Evolutionary conservation across 2,888 invertebrate species (phyloP).

Genomic region (Blastobasis lacticolella): DNA sequence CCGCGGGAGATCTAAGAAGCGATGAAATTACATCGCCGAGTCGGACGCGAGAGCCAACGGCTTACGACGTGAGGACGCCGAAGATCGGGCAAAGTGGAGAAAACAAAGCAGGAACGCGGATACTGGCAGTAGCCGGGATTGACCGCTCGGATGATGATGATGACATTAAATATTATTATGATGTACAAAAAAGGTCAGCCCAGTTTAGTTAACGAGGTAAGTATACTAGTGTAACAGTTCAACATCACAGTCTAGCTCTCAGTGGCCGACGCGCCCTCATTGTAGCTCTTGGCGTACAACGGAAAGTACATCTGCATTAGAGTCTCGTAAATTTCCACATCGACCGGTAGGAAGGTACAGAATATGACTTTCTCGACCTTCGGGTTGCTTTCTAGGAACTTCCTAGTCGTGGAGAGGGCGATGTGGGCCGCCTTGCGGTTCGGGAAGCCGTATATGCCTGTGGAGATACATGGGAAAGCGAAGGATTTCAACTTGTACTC

Average conservation of each 20-base stretch:
- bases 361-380: conserved; percentile 84
- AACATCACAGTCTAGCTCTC: conserved; percentile 6
- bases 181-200: no score
- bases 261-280: conserved; percentile 25
- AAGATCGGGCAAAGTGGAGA: no score
- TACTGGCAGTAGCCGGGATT: no score
- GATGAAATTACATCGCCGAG: no score
- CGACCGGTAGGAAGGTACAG: conserved; percentile 83
- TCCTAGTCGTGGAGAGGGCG: conserved; percentile 78
- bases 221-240: no score
- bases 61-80: no score
- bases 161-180: no score
- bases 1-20: no score
- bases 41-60: no score
- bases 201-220: no score
- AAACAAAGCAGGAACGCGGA: no score
- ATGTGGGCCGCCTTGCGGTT: conserved; percentile 84
- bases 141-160: no score
- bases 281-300: conserved; percentile 40
- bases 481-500: conserved; percentile 76
- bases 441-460: conserved; percentile 93
- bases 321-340: conserved; percentile 82
- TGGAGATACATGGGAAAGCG: conserved; percentile 93
- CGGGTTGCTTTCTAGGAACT: conserved; percentile 72
- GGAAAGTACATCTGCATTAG: conserved; percentile 84